Evolutionary conservation across 2,797 vertebrate species (phyloP).

Genomic region (Antennarius maculatus): DNA sequence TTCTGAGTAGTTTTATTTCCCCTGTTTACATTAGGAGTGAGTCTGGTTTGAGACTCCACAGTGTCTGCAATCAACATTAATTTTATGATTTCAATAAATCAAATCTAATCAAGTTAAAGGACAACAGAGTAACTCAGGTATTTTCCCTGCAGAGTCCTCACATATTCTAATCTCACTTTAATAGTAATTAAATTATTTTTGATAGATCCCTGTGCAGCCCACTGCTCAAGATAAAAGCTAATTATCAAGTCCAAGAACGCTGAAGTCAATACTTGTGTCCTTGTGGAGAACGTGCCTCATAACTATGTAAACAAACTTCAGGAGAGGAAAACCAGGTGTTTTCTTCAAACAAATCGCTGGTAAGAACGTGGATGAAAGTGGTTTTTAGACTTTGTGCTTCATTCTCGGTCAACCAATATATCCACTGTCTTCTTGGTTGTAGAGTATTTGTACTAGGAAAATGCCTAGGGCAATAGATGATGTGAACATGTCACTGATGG

Average conservation of each 20-base stretch:
- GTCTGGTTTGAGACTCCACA: background rate
- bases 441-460: slow-evolving; percentile 12
- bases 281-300: slow-evolving; percentile 13
- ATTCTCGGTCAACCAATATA: background rate
- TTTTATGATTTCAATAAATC: slow-evolving; percentile 37
- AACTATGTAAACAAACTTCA: slow-evolving; percentile 10
- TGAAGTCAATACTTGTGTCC: slow-evolving; percentile 25
- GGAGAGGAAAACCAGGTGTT: background rate
- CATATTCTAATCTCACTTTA: slow-evolving; percentile 26
- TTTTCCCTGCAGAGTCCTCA: slow-evolving; percentile 18
- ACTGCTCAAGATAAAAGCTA: slow-evolving; percentile 36
- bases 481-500: slow-evolving; percentile 9
- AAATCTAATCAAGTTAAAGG: slow-evolving; percentile 39
- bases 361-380: background rate
- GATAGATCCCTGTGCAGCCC: slow-evolving; percentile 31
- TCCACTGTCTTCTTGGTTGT: slow-evolving; percentile 1
- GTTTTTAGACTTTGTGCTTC: background rate
- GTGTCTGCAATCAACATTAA: slow-evolving; percentile 18
- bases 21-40: background rate
- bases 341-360: background rate
- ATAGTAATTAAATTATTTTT: slow-evolving; percentile 41
- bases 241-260: slow-evolving; percentile 36
- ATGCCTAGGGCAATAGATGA: background rate
- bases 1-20: background rate
- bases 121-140: slow-evolving; percentile 18